Evolutionary conservation across 1,140 invertebrate genomes (phyloP).

Genomic region (Tenebrio molitor): DNA sequence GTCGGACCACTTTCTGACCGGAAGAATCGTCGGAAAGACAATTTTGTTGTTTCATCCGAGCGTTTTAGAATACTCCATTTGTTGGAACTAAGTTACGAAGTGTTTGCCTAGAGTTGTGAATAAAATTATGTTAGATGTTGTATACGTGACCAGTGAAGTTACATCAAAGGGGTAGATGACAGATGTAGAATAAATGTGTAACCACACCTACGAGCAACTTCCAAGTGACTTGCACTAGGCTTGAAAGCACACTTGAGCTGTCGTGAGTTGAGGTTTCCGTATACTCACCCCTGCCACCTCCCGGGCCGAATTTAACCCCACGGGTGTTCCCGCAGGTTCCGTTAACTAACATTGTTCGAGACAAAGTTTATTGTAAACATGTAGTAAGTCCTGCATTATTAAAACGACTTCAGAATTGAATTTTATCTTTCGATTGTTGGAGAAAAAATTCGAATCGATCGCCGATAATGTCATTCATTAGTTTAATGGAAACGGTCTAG

Average conservation of each 20-base stretch:
- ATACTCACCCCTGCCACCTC: slow-evolving; percentile 40
- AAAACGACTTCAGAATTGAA: slow-evolving; percentile 42
- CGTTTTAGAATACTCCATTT: too few species aligned
- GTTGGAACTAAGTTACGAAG: too few species aligned
- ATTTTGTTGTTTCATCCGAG: too few species aligned
- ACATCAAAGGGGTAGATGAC: slow-evolving; percentile 19
- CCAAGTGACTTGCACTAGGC: slow-evolving; percentile 41
- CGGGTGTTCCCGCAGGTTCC: slow-evolving; percentile 49
- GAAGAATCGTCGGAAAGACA: too few species aligned
- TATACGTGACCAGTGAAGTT: slow-evolving; percentile 1
- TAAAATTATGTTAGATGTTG: not conserved
- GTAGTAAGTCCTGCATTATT: slow-evolving; percentile 47
- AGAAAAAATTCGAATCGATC: slow-evolving; percentile 16
- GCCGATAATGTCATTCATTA: slow-evolving; percentile 37
- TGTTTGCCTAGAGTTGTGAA: not conserved
- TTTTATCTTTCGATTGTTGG: slow-evolving; percentile 37
- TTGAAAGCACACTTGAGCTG: slow-evolving; percentile 42
- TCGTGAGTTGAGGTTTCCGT: slow-evolving; percentile 48
- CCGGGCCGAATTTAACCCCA: slow-evolving; percentile 32
- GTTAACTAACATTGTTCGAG: slow-evolving; percentile 47
- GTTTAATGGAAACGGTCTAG: slow-evolving; percentile 12
- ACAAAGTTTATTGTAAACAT: slow-evolving; percentile 50
- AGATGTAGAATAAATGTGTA: slow-evolving; percentile 35
- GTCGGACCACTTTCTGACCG: too few species aligned
- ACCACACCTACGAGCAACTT: slow-evolving; percentile 30